Conservation (phyloP, 2,797 vertebrate species). For the Clarias fuscus region DNA sequence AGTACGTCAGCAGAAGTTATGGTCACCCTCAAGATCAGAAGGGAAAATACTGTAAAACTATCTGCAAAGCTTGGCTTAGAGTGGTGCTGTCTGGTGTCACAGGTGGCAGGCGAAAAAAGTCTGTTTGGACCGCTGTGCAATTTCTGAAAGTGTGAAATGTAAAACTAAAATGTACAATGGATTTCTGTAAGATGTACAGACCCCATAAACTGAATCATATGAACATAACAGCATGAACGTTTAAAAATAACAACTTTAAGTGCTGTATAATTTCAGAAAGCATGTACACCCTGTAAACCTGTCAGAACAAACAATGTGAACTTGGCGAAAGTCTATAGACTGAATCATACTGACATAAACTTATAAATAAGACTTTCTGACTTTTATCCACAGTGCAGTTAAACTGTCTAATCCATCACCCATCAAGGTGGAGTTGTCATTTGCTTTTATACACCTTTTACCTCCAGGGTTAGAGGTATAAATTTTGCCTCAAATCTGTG, state of each 20-base stretch:
- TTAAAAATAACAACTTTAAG: not conserved
- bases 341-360: not conserved
- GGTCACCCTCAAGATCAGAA: slow-evolving; percentile 7
- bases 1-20: slow-evolving; percentile 5
- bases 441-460: too few species aligned
- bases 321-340: not conserved
- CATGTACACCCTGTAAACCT: not conserved
- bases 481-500: too few species aligned
- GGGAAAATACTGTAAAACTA: slow-evolving; percentile 2
- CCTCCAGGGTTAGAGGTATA: too few species aligned
- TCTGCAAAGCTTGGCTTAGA: slow-evolving; percentile 7
- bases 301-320: not conserved
- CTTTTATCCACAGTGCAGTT: not conserved
- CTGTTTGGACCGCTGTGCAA: not conserved
- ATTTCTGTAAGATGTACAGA: not conserved
- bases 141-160: not conserved
- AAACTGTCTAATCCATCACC: not conserved
- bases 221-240: not conserved
- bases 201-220: not conserved
- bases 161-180: not conserved
- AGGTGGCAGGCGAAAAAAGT: not conserved
- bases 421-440: too few species aligned
- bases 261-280: not conserved
- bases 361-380: not conserved
- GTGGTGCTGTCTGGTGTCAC: not conserved